Evolutionary conservation across 2,797 vertebrate species (phyloP).

Genomic region (Myotis myotis): DNA sequence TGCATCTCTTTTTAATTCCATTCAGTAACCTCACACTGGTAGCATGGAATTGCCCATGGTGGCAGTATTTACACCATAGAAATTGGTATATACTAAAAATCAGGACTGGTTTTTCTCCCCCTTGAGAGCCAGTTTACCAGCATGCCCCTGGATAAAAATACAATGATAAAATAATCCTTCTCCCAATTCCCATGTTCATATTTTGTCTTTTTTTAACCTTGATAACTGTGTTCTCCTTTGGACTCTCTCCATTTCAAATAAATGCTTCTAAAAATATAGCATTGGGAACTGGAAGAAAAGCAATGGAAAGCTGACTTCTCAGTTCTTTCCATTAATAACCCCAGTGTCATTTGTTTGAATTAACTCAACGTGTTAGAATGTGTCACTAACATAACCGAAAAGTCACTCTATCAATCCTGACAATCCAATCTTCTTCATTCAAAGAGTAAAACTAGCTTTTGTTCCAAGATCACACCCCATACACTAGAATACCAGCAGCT

Average conservation of each 20-base stretch:
- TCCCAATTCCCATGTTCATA: not conserved
- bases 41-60: not conserved
- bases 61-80: conserved; percentile 36
- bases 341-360: not conserved
- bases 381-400: conserved; percentile 2
- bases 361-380: not conserved
- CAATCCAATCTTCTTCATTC: not conserved
- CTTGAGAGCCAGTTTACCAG: not conserved
- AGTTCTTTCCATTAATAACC: not conserved
- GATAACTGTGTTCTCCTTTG: conserved; percentile 17
- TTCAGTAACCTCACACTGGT: not conserved
- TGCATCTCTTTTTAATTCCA: not conserved
- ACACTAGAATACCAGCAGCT: not conserved
- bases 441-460: not conserved
- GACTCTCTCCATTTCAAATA: conserved; percentile 48
- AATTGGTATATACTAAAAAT: not conserved
- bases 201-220: not conserved
- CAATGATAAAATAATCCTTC: not conserved
- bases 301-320: not conserved
- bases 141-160: not conserved
- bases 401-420: not conserved
- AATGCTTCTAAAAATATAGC: conserved; percentile 59
- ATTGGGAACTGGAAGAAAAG: conserved; percentile 2
- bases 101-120: not conserved
- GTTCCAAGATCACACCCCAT: not conserved